A percentile compares a stretch with the other conserved stretches of the same genome.
Conservation (phyloP, 1,140 invertebrate genomes). For the Argopecten irradians region DNA sequence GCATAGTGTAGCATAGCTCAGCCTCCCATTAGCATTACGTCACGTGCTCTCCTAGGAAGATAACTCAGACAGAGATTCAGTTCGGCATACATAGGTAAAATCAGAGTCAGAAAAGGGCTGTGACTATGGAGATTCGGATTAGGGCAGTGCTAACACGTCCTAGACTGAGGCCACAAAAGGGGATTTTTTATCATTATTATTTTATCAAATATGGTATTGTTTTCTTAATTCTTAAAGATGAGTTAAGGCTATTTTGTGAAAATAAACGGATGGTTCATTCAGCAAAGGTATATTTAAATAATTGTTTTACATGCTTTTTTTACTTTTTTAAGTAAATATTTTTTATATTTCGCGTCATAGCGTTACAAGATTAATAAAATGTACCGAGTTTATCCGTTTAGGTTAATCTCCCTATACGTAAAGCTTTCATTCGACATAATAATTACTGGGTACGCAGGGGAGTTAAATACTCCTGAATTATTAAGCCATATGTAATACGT, state of each 20-base stretch:
- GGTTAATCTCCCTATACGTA: not conserved
- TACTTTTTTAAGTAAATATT: no score
- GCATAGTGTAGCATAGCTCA: not conserved
- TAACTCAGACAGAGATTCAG: not conserved
- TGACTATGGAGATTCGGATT: slow-evolving; percentile 16
- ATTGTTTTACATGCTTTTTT: no score
- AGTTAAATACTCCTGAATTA: no score
- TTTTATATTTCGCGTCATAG: not conserved
- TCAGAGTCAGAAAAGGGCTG: not conserved
- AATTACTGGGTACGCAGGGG: not conserved
- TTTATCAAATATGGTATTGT: no score
- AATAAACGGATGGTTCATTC: no score
- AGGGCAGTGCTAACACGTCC: not conserved
- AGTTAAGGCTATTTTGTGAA: no score
- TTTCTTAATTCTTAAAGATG: no score
- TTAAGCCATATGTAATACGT: no score
- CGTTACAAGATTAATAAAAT: not conserved
- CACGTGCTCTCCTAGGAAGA: not conserved
- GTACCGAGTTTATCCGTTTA: not conserved
- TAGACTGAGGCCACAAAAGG: not conserved
- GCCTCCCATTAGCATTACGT: not conserved
- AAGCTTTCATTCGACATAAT: not conserved
- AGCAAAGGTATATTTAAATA: no score
- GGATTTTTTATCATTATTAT: not conserved
- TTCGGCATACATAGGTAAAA: not conserved